Conservation (phyloP, 1,140 invertebrate species). For the Ips nitidus region DNA sequence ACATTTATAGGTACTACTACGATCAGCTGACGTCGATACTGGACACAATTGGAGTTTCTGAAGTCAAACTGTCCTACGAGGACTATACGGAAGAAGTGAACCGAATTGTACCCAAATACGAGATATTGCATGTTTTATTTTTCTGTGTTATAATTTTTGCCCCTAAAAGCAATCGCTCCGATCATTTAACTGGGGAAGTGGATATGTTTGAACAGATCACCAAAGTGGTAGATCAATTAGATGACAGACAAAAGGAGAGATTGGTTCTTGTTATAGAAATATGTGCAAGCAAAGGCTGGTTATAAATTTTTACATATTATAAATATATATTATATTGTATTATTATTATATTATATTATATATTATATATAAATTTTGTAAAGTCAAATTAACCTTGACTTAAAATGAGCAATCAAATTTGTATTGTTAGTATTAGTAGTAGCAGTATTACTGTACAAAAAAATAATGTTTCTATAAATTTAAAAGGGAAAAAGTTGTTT, state of each 20-base stretch:
- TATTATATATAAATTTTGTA: not conserved
- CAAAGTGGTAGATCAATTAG: not conserved
- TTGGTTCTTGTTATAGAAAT: not conserved
- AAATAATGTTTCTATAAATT: too few relatives aligned
- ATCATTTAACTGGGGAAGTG: not conserved
- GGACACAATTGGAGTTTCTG: not conserved
- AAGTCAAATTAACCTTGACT: too few relatives aligned
- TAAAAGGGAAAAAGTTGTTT: too few relatives aligned
- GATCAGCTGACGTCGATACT: not conserved
- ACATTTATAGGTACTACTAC: slow-evolving; percentile 7
- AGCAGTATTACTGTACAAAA: too few relatives aligned
- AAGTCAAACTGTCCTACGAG: slow-evolving; percentile 2
- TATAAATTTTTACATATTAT: not conserved
- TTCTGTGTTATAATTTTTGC: slow-evolving; percentile 10
- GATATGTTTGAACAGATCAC: not conserved
- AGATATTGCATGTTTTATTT: slow-evolving; percentile 5
- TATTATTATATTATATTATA: slow-evolving; percentile 3
- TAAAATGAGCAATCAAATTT: too few relatives aligned
- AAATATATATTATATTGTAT: slow-evolving; percentile 33
- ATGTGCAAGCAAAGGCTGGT: slow-evolving; percentile 6
- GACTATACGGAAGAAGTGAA: slow-evolving; percentile 5
- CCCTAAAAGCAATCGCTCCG: not conserved
- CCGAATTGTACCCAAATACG: not conserved
- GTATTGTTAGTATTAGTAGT: too few relatives aligned
- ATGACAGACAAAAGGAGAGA: slow-evolving; percentile 10